These are phyloP conservation scores for Meleagris gallopavo DNA, from an alignment of 2,113 vertebrate species.

Conservation along the genomic window DNA sequence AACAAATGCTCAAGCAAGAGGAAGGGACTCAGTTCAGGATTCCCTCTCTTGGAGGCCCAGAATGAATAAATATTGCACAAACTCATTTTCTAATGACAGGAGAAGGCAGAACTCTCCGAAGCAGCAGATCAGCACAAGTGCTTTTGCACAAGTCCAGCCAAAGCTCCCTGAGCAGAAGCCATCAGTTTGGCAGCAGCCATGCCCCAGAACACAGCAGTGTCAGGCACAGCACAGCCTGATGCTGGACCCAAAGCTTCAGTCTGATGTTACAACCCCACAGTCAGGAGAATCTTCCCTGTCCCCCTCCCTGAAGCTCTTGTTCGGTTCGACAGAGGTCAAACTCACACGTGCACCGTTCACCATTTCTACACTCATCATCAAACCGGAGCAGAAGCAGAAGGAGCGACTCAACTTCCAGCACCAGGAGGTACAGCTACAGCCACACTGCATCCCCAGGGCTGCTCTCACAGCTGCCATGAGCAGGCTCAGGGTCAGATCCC, in stretches of 20 bases:
- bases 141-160: background rate
- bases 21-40: background rate
- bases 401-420: background rate
- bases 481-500: no score
- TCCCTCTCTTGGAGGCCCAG: background rate
- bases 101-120: background rate
- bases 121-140: no score
- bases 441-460: rapidly evolving
- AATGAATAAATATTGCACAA: background rate
- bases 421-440: background rate
- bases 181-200: background rate
- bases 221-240: background rate
- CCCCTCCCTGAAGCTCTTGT: background rate
- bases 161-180: background rate
- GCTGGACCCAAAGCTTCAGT: background rate
- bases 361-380: background rate
- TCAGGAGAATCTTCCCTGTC: background rate
- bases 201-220: background rate
- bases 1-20: background rate
- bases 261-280: background rate
- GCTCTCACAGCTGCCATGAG: background rate
- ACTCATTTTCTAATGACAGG: background rate
- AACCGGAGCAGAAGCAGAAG: background rate
- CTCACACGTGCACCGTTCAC: background rate
- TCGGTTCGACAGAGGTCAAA: background rate